Base-by-base conservation (phyloP, 2,888 invertebrate species). In the Abscondita cerata region DNA sequence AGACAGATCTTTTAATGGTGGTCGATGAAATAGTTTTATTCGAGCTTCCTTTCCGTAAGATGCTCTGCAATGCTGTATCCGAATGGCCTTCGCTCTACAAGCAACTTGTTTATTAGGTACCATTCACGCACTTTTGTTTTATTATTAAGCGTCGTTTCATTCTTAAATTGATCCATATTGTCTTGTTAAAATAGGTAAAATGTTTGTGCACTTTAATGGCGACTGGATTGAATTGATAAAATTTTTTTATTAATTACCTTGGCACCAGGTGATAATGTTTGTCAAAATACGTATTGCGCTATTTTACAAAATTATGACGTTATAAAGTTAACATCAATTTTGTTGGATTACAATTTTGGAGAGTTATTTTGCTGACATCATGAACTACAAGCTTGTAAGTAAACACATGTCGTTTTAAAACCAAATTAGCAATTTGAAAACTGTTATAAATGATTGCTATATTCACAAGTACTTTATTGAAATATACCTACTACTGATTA, bases 231-330 rank as follows among this genome's bases (percentile, higher is more conserved):
- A 9, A 36, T 12, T 8, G 36, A 36, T 36, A 36, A 36, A 9
- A 36, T 36, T 36, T 12, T 36, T 36, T 36, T 36, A 2, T 2
- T 9, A n/a, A 36, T 36, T 36, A 36, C 36, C 36, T 36, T 36
- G 36, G 36, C 12, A 36, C 12, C 36, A 36, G 12, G 11, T 36
- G 36, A 36, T 36, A 36, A 36, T 36, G 19, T 16, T 44, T 44
- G 44, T 44, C 44, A 44, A 44, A 44, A 9, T 44, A n/a, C n/a
- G n/a, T 44, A 41, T 38, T 38, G 41, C 41, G 15, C 15, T 41
- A 44, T 18, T 18, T 13, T 44, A 6, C 16, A 18, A 18, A 11
- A 18, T 11, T n/a, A n/a, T 44, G 44, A 19, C 44, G 18, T 44
- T 44, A 18, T 44, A n/a, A 18, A 13, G 13, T 36, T 2, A 6